These are phyloP conservation scores for Gasterosteus aculeatus DNA, from an alignment of 2,113 vertebrate genomes.

Conservation along the genomic window DNA sequence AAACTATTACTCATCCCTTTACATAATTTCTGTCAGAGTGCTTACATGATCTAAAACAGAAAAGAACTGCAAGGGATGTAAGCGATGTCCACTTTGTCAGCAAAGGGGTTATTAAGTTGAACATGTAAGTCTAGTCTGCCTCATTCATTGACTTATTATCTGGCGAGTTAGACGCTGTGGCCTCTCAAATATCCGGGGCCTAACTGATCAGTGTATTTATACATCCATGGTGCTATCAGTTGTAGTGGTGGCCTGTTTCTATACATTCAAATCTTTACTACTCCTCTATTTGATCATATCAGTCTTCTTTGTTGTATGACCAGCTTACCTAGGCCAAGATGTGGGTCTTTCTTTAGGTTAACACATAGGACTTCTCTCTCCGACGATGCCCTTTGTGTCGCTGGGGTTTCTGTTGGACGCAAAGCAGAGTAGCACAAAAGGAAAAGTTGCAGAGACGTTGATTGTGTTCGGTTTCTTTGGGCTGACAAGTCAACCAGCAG, in stretches of 20 bases:
- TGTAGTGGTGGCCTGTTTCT: background rate
- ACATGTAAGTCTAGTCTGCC: background rate
- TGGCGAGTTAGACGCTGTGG: background rate
- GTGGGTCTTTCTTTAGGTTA: conserved; percentile 84
- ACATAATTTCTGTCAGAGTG: background rate
- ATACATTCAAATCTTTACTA: background rate
- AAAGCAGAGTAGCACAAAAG: background rate
- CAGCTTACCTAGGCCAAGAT: conserved; percentile 86
- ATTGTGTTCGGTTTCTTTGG: background rate
- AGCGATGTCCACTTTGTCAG: background rate
- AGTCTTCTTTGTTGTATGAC: background rate
- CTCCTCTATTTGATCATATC: background rate
- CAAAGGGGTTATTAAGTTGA: background rate
- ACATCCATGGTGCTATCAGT: too few relatives aligned
- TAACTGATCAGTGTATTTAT: too few relatives aligned
- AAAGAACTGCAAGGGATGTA: too few relatives aligned
- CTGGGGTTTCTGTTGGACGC: conserved; percentile 58
- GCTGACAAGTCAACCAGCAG: background rate
- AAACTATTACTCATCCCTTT: background rate
- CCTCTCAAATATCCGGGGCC: background rate
- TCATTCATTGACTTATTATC: background rate
- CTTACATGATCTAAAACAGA: background rate
- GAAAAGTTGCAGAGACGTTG: background rate
- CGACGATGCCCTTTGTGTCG: conserved; percentile 42
- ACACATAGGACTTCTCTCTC: conserved; percentile 86